Evolutionary conservation across 2,888 invertebrate genomes (phyloP).

Genomic region (Pocota personata): DNA sequence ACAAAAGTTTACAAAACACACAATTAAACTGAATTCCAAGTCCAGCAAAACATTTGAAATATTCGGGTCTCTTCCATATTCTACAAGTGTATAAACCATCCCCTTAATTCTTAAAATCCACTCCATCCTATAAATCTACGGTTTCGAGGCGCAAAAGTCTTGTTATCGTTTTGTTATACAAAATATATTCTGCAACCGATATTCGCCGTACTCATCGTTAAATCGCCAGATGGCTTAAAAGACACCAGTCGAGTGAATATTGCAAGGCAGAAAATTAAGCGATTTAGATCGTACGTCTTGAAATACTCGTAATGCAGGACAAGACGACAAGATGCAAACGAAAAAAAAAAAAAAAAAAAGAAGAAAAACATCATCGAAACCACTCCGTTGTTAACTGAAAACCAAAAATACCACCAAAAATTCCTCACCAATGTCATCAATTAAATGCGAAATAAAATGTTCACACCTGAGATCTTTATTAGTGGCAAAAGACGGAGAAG

Average conservation of each 20-base stretch:
- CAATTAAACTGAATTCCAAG: not conserved
- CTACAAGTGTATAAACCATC: not conserved
- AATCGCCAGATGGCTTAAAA: slow-evolving; percentile 50
- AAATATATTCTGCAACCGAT: slow-evolving; percentile 64
- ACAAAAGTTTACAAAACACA: not conserved
- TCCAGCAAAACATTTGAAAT: not conserved
- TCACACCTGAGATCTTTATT: slow-evolving; percentile 83
- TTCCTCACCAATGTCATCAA: slow-evolving; percentile 82
- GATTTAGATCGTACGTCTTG: slow-evolving; percentile 63
- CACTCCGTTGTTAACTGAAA: slow-evolving; percentile 72
- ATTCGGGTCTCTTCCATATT: not conserved
- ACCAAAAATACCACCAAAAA: slow-evolving; percentile 80
- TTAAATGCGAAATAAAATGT: slow-evolving; percentile 79
- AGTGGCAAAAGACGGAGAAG: slow-evolving; percentile 74
- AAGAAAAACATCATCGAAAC: slow-evolving; percentile 18
- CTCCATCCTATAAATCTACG: slow-evolving; percentile 35
- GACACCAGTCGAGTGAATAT: slow-evolving; percentile 1
- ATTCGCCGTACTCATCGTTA: slow-evolving; percentile 32
- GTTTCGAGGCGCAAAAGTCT: slow-evolving; percentile 37
- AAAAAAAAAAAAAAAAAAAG: not conserved
- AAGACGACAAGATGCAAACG: slow-evolving; percentile 49
- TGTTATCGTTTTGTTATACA: slow-evolving; percentile 70
- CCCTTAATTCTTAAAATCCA: not conserved
- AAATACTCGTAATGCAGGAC: slow-evolving; percentile 56
- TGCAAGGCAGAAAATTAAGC: slow-evolving; percentile 47